These are phyloP conservation scores for Uloborus plumipes DNA, from an alignment of 2,888 invertebrate genomes.

Conservation along the genomic window DNA sequence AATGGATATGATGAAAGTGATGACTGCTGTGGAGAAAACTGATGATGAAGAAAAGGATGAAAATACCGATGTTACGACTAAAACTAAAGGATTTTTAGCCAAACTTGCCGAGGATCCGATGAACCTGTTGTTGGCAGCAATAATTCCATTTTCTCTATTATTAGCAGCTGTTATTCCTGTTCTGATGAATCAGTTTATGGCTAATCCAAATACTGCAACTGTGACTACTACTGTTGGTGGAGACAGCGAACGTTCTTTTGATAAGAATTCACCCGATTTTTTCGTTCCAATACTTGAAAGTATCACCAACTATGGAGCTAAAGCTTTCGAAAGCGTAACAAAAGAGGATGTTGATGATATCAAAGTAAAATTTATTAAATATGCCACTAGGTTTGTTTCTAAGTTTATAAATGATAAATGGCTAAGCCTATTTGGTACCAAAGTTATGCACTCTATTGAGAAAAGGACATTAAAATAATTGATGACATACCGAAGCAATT, in stretches of 20 bases:
- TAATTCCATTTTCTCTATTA: conserved; percentile 44
- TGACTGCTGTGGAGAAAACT: conserved; percentile 8
- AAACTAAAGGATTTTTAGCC: conserved; percentile 18
- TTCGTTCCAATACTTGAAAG: conserved; percentile 39
- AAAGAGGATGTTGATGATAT: conserved; percentile 18
- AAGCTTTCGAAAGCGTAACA: conserved; percentile 16
- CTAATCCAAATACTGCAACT: conserved; percentile 17
- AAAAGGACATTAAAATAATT: too few species aligned
- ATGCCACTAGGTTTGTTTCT: conserved; percentile 15
- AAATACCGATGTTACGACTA: not conserved
- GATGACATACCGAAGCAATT: too few species aligned
- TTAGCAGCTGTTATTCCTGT: conserved; percentile 41
- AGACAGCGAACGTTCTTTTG: not conserved
- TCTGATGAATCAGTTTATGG: conserved; percentile 33
- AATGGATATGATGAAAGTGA: conserved; percentile 26
- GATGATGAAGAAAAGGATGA: conserved; percentile 7
- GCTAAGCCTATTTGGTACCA: conserved; percentile 16
- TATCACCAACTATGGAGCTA: conserved; percentile 22
- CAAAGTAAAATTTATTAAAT: conserved; percentile 28
- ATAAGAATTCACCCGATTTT: conserved; percentile 12
- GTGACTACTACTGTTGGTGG: conserved; percentile 11
- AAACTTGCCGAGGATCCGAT: conserved; percentile 30
- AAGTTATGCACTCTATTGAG: not conserved
- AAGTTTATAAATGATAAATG: conserved; percentile 37
- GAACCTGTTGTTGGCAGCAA: conserved; percentile 23